These are phyloP conservation scores for Falco cherrug DNA, from an alignment of 2,797 vertebrate genomes.

Conservation along the genomic window DNA sequence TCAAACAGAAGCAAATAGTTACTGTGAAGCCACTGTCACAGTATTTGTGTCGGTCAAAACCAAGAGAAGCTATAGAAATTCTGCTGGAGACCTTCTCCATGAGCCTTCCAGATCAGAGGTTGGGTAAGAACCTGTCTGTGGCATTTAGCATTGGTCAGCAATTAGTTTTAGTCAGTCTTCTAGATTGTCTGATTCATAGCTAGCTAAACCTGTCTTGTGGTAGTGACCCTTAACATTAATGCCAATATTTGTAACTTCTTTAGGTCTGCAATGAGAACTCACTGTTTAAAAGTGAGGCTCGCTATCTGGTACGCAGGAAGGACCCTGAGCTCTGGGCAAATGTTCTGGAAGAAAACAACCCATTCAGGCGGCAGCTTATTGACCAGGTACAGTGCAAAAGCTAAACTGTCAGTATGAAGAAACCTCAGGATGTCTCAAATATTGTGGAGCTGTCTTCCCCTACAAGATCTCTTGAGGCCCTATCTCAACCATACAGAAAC, in stretches of 20 bases:
- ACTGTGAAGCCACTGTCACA: slow-evolving; percentile 27
- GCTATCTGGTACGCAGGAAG: slow-evolving; percentile 92
- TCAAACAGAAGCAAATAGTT: slow-evolving; percentile 48
- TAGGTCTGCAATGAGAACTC: slow-evolving; percentile 98
- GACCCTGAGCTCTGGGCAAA: slow-evolving; percentile 92
- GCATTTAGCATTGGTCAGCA: slow-evolving; percentile 10
- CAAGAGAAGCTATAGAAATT: slow-evolving; percentile 45
- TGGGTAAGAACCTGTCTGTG: slow-evolving; percentile 42
- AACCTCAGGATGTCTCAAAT: background rate
- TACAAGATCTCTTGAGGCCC: background rate
- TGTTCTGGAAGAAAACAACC: slow-evolving; percentile 91
- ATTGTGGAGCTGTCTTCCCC: background rate
- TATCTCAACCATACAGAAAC: background rate
- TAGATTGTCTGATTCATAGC: slow-evolving; percentile 5
- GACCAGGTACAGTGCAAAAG: slow-evolving; percentile 82
- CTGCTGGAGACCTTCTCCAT: slow-evolving; percentile 33
- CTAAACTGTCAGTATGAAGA: background rate
- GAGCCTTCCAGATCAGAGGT: slow-evolving; percentile 37
- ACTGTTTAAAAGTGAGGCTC: slow-evolving; percentile 92
- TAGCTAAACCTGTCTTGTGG: background rate
- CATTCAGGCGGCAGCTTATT: slow-evolving; percentile 89
- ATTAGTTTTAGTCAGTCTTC: slow-evolving; percentile 16
- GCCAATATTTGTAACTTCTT: background rate
- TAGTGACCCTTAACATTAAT: background rate
- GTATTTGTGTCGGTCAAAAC: slow-evolving; percentile 27